Evolutionary conservation across 2,888 invertebrate species (phyloP), one percentile per base, ranked within the genome.

Genomic region (Spodoptera littoralis): DNA sequence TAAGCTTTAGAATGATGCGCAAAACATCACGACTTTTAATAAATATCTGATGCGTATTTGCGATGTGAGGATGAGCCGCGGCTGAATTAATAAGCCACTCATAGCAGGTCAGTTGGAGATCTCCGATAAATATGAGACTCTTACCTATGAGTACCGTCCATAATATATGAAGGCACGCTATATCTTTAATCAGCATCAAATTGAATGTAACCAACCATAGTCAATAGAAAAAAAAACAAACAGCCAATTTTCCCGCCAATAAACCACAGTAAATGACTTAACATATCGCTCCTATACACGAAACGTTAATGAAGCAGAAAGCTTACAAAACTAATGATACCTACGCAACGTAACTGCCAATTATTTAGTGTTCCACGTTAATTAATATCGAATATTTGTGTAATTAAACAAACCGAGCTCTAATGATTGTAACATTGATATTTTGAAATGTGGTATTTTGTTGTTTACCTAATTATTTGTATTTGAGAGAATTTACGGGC

Each of bases 341-440:
- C 55, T 59, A 60, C 42, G 9, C 41, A 53, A 30, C 27, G 44
- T 52, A 62, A 66, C 51, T 54, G 48, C 57, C 78, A 74, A 70
- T 76, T 66, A 73, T 60, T 36, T 70, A 42, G 54, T 8, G 22
- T 55, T 43, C 12, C n/a, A 27, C 46, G 56, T 63, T 65, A 70
- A 70, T 74, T 73, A 73, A 60, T 56, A 44, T 52, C 12, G 59
- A 62, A 73, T 70, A 62, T 62, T 67, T 59, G 67, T 70, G 63
- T 74, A 60, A 68, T 65, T 61, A 77, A 70, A 74, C 52, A 55
- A 51, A 60, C 53, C 47, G 46, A 55, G 24, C 36, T 44, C 43
- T 45, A 42, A 54, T 56, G 53, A 51, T 73, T 43, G 61, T 61
- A 47, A 27, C 46, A 60, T 43, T 57, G 50, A 64, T 52, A 54